phyloP scores from a whole-genome alignment of 2,797 vertebrate genomes.

The Chiroxiphia lanceolata region DNA sequence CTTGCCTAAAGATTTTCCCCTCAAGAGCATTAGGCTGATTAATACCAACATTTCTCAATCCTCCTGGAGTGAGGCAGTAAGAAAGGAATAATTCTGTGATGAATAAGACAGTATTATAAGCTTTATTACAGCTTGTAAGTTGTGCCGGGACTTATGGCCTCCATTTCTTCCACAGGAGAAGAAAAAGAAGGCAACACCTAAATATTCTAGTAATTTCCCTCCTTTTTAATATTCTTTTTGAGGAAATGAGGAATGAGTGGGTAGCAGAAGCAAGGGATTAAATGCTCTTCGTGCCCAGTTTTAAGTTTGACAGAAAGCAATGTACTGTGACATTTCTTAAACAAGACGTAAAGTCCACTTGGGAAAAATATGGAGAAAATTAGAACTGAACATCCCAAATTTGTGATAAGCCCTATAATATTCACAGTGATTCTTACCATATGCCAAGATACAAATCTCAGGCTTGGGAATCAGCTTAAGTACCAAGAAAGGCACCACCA shows the following conservation, averaged over 20 bases:
- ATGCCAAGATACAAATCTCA: background rate
- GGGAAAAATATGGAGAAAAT: background rate
- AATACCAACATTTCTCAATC: background rate
- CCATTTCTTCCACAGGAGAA: background rate
- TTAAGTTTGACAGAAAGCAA: background rate
- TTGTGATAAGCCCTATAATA: background rate
- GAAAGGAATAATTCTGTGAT: background rate
- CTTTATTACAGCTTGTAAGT: background rate
- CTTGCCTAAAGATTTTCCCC: background rate
- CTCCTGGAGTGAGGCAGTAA: background rate
- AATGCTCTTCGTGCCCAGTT: accelerated
- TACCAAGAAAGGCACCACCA: background rate
- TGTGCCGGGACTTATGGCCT: background rate
- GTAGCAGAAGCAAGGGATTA: background rate
- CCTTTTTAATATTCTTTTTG: background rate
- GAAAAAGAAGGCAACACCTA: background rate
- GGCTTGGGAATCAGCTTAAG: background rate
- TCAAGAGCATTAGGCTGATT: background rate
- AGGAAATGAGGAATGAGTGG: background rate
- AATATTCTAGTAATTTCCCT: background rate
- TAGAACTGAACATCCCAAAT: background rate
- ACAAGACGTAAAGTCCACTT: background rate
- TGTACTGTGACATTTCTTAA: background rate
- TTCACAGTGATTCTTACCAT: background rate
- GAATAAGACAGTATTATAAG: background rate